A percentile compares a stretch with the other conserved stretches of the same genome.
phyloP scores from a whole-genome alignment of 2,113 vertebrate genomes.

The Salvator merianae region DNA sequence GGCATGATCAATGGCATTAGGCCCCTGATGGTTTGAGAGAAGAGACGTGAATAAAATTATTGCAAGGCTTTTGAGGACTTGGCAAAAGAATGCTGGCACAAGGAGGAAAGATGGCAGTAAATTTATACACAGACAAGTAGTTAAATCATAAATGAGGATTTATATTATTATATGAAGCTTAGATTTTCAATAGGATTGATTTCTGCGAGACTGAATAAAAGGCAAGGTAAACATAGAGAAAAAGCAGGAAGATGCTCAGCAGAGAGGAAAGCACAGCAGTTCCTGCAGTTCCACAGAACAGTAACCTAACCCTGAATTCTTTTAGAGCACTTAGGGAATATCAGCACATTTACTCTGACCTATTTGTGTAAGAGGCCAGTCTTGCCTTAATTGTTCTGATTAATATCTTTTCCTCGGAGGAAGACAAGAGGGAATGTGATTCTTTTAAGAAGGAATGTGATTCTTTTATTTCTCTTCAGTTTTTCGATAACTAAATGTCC shows the following conservation, averaged over 20 bases:
- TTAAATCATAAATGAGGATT: neutral
- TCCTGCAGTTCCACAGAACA: neutral
- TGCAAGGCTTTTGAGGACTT: constrained; percentile 47
- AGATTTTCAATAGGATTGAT: neutral
- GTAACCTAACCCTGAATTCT: neutral
- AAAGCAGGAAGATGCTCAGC: neutral
- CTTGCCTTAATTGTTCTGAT: neutral
- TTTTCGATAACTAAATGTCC: too few relatives aligned
- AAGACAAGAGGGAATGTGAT: too few relatives aligned
- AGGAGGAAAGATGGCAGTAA: constrained; percentile 37
- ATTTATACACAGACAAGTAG: constrained; percentile 46
- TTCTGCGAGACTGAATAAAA: neutral
- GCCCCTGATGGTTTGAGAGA: constrained; percentile 11
- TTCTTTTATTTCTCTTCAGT: too few relatives aligned
- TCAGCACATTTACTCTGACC: neutral
- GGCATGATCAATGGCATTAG: too few relatives aligned
- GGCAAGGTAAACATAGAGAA: neutral
- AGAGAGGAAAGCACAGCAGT: neutral
- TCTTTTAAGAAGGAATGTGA: too few relatives aligned
- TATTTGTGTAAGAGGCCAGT: neutral
- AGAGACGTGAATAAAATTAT: neutral
- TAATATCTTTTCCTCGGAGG: too few relatives aligned
- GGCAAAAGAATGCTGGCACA: constrained; percentile 44
- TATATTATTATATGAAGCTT: accelerated
- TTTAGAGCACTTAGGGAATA: neutral